These are phyloP conservation scores for Scyliorhinus canicula DNA, from an alignment of 2,797 vertebrate species.

Conservation along the genomic window DNA sequence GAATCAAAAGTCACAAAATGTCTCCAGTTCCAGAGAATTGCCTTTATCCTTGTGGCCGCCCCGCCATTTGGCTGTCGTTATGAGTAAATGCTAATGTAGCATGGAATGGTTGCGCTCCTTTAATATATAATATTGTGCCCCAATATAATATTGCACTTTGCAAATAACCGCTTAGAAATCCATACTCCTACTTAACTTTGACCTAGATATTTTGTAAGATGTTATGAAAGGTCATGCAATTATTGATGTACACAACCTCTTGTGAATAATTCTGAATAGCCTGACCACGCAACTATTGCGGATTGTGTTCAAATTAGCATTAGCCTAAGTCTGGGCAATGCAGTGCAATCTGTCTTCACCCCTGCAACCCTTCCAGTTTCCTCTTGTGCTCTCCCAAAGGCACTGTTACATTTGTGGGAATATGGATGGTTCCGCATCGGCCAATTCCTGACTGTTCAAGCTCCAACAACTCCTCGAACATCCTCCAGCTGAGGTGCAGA, in stretches of 20 bases:
- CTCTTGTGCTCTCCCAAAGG: background rate
- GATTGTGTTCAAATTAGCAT: conserved; percentile 22
- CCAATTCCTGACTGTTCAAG: background rate
- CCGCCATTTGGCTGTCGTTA: background rate
- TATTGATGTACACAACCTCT: conserved; percentile 24
- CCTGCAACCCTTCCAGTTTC: too few species aligned
- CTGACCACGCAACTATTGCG: background rate
- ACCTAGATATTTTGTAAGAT: conserved; percentile 31
- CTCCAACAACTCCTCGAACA: background rate
- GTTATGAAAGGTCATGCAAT: conserved; percentile 32
- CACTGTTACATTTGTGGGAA: background rate
- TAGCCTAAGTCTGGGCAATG: background rate
- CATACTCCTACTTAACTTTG: conserved; percentile 21
- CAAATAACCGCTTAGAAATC: background rate
- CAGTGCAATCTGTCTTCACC: background rate
- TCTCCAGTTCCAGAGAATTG: background rate
- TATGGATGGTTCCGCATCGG: background rate
- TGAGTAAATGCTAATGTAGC: background rate
- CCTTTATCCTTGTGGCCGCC: background rate
- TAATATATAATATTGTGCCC: background rate
- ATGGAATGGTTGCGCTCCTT: background rate
- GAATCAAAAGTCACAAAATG: background rate
- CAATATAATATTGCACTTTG: background rate
- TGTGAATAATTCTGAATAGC: conserved; percentile 20
- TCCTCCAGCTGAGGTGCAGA: background rate